Conservation (phyloP, 1,140 invertebrate genomes). For the Dendrolimus kikuchii region DNA sequence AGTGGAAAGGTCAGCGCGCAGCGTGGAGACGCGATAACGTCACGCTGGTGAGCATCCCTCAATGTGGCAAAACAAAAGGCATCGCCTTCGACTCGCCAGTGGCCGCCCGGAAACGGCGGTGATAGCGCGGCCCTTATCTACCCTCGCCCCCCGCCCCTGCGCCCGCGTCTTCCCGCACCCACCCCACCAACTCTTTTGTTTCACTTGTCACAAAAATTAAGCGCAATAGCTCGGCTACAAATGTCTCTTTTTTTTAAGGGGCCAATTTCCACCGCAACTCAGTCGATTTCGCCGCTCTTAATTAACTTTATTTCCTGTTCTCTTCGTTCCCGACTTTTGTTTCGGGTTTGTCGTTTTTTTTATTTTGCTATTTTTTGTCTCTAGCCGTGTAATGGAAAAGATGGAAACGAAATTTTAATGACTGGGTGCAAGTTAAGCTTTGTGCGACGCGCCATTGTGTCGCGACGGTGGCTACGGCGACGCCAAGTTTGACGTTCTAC, state of each 20-base stretch:
- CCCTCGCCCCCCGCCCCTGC: constrained; percentile 26
- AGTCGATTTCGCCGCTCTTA: constrained; percentile 71
- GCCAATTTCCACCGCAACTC: constrained; percentile 70
- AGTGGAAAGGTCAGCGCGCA: constrained; percentile 59
- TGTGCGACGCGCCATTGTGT: constrained; percentile 54
- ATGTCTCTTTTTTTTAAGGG: constrained; percentile 70
- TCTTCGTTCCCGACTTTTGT: constrained; percentile 64
- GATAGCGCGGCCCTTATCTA: constrained; percentile 66
- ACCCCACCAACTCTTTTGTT: constrained; percentile 66
- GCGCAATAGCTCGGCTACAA: constrained; percentile 68
- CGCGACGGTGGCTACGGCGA: constrained; percentile 24
- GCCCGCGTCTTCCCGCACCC: constrained; percentile 26
- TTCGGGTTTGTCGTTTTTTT: constrained; percentile 57
- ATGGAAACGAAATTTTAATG: constrained; percentile 71
- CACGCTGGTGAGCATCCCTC: constrained; percentile 62
- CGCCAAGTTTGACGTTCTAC: constrained; percentile 52
- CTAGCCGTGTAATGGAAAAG: constrained; percentile 68
- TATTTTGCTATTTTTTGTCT: constrained; percentile 69
- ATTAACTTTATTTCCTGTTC: constrained; percentile 72
- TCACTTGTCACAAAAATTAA: constrained; percentile 72
- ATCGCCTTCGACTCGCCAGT: constrained; percentile 62
- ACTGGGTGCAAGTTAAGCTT: constrained; percentile 63
- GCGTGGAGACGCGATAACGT: constrained; percentile 57
- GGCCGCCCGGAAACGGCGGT: constrained; percentile 50
- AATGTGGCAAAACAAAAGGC: constrained; percentile 66